Evolutionary conservation across 1,140 invertebrate genomes (phyloP).

Genomic region (Argopecten irradians): DNA sequence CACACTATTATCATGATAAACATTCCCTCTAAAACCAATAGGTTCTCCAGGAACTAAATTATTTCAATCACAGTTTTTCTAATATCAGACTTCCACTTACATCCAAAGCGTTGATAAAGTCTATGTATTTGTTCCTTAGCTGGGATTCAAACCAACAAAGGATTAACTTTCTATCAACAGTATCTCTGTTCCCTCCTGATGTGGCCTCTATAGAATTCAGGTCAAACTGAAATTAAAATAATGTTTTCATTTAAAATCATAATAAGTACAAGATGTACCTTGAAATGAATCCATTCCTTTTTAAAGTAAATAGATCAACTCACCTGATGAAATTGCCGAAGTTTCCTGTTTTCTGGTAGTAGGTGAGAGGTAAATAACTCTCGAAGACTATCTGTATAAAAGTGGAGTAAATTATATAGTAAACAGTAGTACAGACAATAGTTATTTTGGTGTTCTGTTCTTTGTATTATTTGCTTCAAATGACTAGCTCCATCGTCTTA

Average conservation of each 20-base stretch:
- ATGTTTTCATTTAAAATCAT: not conserved
- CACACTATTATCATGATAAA: too few species aligned
- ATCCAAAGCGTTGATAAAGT: constrained; percentile 83
- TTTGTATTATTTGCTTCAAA: too few species aligned
- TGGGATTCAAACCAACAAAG: constrained; percentile 89
- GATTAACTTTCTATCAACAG: constrained; percentile 78
- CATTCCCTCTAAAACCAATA: too few species aligned
- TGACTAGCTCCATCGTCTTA: too few species aligned
- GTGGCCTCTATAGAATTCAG: constrained; percentile 70
- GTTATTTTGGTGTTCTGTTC: too few species aligned
- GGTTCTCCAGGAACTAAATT: too few species aligned
- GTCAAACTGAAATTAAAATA: constrained; percentile 78
- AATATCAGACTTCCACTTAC: constrained; percentile 58
- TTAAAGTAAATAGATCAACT: too few species aligned
- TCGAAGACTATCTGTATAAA: constrained; percentile 82
- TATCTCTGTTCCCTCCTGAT: constrained; percentile 74
- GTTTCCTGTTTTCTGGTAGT: constrained; percentile 84
- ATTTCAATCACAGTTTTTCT: too few species aligned
- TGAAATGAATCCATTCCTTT: too few species aligned
- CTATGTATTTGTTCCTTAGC: constrained; percentile 86
- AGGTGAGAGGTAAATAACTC: constrained; percentile 88
- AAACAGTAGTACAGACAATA: too few species aligned
- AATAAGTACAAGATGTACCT: not conserved
- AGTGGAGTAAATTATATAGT: constrained; percentile 42
- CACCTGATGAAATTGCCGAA: constrained; percentile 84